Percentiles rank a stretch among this genome's conserved stretches.
phyloP scores from a whole-genome alignment of 1,140 invertebrate species.

The Sitobion miscanthi region DNA sequence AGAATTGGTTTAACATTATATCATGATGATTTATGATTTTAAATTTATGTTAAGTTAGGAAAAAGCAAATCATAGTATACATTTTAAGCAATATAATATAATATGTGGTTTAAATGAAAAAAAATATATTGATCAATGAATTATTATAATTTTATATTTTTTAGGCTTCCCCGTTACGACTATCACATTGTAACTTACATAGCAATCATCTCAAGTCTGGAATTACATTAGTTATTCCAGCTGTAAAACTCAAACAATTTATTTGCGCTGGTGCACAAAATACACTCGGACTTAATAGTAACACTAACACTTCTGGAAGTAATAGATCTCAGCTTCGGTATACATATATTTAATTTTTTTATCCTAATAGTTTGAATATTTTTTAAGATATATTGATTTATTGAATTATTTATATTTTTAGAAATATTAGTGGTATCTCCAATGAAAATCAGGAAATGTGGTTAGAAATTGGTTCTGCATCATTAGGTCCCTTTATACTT shows the following conservation, averaged over 20 bases:
- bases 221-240: conserved; percentile 85
- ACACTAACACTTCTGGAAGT: conserved; percentile 69
- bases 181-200: conserved; percentile 93
- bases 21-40: too few relatives aligned
- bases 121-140: background rate
- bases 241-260: conserved; percentile 76
- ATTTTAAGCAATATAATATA: background rate
- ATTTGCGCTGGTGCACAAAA: conserved; percentile 66
- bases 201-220: conserved; percentile 88
- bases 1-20: too few relatives aligned
- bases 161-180: conserved; percentile 80
- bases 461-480: conserved; percentile 91
- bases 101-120: background rate
- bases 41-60: too few relatives aligned
- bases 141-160: background rate
- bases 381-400: background rate
- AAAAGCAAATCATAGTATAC: too few relatives aligned
- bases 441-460: conserved; percentile 74
- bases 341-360: background rate
- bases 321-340: conserved; percentile 63
- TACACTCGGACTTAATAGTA: conserved; percentile 61
- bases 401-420: conserved; percentile 38
- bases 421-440: conserved; percentile 18
- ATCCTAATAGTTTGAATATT: background rate
- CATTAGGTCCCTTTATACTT: conserved; percentile 87